Evolutionary conservation across 2,797 vertebrate genomes (phyloP).

Genomic region (Bradypodion ventrale): DNA sequence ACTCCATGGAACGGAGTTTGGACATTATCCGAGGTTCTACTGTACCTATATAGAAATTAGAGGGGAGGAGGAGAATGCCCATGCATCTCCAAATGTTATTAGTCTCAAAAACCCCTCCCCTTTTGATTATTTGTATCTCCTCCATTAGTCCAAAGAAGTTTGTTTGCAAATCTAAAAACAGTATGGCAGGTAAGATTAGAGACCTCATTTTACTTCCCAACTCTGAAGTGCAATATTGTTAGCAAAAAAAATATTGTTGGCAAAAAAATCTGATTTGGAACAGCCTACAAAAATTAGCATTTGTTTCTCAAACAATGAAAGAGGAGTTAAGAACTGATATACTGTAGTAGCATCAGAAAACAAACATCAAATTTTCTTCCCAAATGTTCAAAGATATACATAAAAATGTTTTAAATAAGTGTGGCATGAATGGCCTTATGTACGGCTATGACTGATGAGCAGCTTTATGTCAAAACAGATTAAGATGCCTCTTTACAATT

Average conservation of each 20-base stretch:
- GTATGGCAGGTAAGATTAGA: not conserved
- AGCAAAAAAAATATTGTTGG: not conserved
- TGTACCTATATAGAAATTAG: too few species aligned
- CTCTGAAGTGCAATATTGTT: rapidly evolving
- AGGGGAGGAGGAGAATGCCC: too few species aligned
- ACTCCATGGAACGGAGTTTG: too few species aligned
- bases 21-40: too few species aligned
- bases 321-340: not conserved
- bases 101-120: too few species aligned
- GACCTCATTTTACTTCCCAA: not conserved
- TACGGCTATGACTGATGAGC: not conserved
- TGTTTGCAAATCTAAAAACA: not conserved
- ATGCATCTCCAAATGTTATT: too few species aligned
- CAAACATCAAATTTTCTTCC: not conserved
- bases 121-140: not conserved
- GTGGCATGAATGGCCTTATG: not conserved
- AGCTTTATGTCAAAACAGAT: not conserved
- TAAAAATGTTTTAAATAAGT: not conserved
- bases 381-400: not conserved
- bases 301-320: not conserved
- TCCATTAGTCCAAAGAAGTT: not conserved
- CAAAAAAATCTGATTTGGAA: not conserved
- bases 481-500: too few species aligned
- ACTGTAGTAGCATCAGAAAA: not conserved
- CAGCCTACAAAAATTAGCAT: not conserved